Evolutionary conservation across 2,888 invertebrate genomes (phyloP), one percentile per base, ranked within the genome.

Genomic region (Sympetrum striolatum): DNA sequence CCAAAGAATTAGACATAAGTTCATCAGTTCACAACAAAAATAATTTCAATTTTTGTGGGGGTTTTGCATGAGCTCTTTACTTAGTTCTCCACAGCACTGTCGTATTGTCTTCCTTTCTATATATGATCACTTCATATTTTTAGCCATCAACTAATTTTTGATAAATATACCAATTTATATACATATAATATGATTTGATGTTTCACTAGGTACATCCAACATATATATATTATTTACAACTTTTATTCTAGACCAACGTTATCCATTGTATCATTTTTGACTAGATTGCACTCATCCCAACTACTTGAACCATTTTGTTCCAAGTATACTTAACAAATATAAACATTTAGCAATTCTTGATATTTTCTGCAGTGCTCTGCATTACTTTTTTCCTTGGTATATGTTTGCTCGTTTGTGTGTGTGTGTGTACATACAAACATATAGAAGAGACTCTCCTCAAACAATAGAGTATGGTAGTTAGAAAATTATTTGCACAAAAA

Each of bases 201-300:
- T n/a, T 60, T 86, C 64, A 86, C 86, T 86, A 86, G 60, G 25
- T 37, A 86, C 86, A 86, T 86, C 60, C 86, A 86, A 58, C 37
- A 37, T 86, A 37, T 86, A n/a, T n/a, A 14, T 31, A 15, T 22
- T 86, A 86, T 86, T 58, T 86, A 86, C 86, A 86, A 86, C 22
- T 58, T 22, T 86, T 60, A 37, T 25, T 37, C 58, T 82, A 35
- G 58, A 82, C 82, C 82, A 82, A 82, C 58, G 82, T 82, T 31
- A 58, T 58, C 58, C 60, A 90, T 80, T 90, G 79, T 31, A 31
- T 81, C 58, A 80, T 80, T 80, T 90, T 80, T 91, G 91, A 91
- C 91, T 91, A 91, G 91, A 91, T 91, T 91, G 91, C 91, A 91
- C 91, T 91, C 91, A 91, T 90, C 91, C 91, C 80, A 90, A 86